phyloP scores from a whole-genome alignment of 2,797 vertebrate genomes.

The Lophius americanus region DNA sequence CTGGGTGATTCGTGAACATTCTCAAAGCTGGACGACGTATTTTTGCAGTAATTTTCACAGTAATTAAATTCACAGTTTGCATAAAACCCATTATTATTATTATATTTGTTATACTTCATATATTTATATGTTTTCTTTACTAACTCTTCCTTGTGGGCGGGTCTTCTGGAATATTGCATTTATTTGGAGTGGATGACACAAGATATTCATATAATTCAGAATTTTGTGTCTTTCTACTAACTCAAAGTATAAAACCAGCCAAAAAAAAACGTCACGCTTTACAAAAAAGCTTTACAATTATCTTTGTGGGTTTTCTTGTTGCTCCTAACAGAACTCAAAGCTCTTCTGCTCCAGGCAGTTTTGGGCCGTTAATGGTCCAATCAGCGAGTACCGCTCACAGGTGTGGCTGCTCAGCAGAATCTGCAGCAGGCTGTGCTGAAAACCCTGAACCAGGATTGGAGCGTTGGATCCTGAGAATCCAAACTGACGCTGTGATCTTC shows the following conservation, averaged over 20 bases:
- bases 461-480: conserved; percentile 16
- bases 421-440: conserved; percentile 36
- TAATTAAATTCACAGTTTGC: too few relatives aligned
- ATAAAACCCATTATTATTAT: too few relatives aligned
- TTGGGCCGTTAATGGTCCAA: conserved; percentile 35
- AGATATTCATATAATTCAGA: too few relatives aligned
- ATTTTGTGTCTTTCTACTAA: too few relatives aligned
- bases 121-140: too few relatives aligned
- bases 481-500: conserved; percentile 19
- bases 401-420: conserved; percentile 60
- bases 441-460: conserved; percentile 30
- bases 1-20: neutral
- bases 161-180: too few relatives aligned
- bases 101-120: too few relatives aligned
- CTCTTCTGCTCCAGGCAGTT: neutral
- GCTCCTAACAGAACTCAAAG: neutral
- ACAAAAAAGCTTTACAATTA: neutral
- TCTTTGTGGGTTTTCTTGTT: neutral
- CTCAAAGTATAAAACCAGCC: neutral
- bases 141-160: too few relatives aligned
- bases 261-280: neutral
- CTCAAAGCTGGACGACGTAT: too few relatives aligned
- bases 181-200: too few relatives aligned
- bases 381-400: conserved; percentile 55
- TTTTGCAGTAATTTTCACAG: too few relatives aligned